phyloP scores from a whole-genome alignment of 2,888 invertebrate species.

The Venusia cambrica region DNA sequence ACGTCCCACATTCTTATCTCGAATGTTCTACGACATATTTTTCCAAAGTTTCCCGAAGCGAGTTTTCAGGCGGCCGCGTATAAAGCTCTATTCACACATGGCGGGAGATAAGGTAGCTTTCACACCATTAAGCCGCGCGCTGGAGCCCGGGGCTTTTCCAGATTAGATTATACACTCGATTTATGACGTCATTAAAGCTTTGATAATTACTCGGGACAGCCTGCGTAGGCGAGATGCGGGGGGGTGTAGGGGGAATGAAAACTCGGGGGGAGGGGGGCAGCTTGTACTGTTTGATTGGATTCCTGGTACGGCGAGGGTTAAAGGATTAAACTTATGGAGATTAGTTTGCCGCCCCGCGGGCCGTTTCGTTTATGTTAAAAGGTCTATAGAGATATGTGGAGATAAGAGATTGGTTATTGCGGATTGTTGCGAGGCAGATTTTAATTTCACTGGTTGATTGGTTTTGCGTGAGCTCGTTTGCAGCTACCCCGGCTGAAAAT shows the following conservation, averaged over 20 bases:
- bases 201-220: constrained; percentile 82
- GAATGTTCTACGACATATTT: constrained; percentile 80
- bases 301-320: constrained; percentile 78
- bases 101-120: constrained; percentile 81
- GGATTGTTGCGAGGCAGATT: constrained; percentile 65
- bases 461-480: constrained; percentile 42
- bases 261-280: constrained; percentile 51
- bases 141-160: constrained; percentile 81
- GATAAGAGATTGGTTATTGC: constrained; percentile 80
- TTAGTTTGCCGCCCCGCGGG: constrained; percentile 79
- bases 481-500: constrained; percentile 15
- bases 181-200: constrained; percentile 82
- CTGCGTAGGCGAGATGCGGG: constrained; percentile 72
- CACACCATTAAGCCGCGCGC: constrained; percentile 80
- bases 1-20: constrained; percentile 80
- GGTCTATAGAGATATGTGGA: constrained; percentile 74
- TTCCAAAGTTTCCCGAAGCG: constrained; percentile 80
- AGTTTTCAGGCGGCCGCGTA: constrained; percentile 78
- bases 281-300: constrained; percentile 81
- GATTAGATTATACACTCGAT: constrained; percentile 83
- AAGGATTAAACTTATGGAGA: constrained; percentile 82
- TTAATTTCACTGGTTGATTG: constrained; percentile 65
- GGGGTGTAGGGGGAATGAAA: constrained; percentile 41
- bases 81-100: constrained; percentile 82
- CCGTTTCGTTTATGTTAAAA: constrained; percentile 78